phyloP scores from a whole-genome alignment of 2,888 invertebrate species.

The Clitarchus hookeri region DNA sequence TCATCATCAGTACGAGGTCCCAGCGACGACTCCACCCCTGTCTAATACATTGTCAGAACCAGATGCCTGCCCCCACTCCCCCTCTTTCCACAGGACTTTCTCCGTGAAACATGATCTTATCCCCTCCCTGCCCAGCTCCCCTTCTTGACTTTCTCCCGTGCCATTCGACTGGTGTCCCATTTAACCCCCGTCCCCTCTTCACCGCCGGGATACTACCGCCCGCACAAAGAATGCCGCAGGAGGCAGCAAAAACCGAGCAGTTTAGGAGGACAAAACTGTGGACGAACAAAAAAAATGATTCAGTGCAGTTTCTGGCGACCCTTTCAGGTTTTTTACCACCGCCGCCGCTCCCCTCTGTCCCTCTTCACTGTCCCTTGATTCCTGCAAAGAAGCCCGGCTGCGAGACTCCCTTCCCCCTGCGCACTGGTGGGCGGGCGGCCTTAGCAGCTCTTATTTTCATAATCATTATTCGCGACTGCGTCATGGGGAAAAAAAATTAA shows the following conservation, averaged over 20 bases:
- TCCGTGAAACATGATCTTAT: constrained; percentile 5
- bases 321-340: not conserved
- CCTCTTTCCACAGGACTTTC: not conserved
- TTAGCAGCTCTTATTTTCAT: not conserved
- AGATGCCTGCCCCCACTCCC: not conserved
- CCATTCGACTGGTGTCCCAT: not conserved
- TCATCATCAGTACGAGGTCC: not conserved
- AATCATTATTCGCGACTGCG: not conserved
- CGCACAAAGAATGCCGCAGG: not conserved
- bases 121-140: not conserved
- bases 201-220: not conserved
- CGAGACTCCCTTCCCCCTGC: not conserved
- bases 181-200: not conserved
- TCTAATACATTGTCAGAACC: constrained; percentile 10
- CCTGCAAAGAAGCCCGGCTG: not conserved
- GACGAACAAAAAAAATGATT: not conserved
- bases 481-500: not conserved
- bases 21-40: constrained; percentile 6
- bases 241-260: not conserved
- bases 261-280: constrained; percentile 14
- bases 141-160: not conserved
- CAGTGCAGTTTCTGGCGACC: not conserved
- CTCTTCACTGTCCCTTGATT: not conserved
- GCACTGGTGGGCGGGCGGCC: not conserved
- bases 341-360: not conserved